These are phyloP conservation scores for Peromyscus californicus DNA, from an alignment of 2,113 vertebrate genomes.

Conservation along the genomic window DNA sequence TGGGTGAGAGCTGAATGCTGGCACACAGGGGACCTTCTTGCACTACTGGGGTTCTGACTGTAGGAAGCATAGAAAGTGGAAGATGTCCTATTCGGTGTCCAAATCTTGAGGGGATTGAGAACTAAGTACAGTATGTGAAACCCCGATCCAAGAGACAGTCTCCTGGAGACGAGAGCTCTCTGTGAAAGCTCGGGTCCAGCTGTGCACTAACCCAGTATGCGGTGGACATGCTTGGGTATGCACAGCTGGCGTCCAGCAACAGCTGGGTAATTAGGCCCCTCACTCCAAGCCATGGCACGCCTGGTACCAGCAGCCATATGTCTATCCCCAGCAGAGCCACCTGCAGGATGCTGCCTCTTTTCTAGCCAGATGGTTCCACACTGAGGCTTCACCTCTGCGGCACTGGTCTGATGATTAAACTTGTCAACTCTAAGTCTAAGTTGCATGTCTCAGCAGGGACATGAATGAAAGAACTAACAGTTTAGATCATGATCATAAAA, in stretches of 20 bases:
- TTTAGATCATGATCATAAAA: slow-evolving; percentile 80
- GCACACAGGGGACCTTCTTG: background rate
- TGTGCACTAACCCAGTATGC: fast-evolving
- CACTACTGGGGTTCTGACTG: background rate
- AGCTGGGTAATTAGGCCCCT: background rate
- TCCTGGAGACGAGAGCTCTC: background rate
- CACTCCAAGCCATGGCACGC: background rate
- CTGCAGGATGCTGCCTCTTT: background rate
- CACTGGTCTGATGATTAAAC: background rate
- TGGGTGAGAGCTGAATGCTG: slow-evolving; percentile 22
- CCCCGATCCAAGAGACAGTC: background rate
- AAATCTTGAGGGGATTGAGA: background rate
- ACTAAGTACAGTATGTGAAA: background rate
- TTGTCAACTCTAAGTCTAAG: slow-evolving; percentile 65
- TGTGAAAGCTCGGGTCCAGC: background rate
- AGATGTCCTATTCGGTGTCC: background rate
- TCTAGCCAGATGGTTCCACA: fast-evolving
- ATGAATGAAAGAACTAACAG: slow-evolving; percentile 73
- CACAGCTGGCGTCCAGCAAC: background rate
- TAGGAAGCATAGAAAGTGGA: background rate
- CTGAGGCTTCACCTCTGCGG: background rate
- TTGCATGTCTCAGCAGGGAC: slow-evolving; percentile 80
- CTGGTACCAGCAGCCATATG: background rate
- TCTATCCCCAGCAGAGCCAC: background rate
- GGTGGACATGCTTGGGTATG: background rate